Evolutionary conservation across 2,113 vertebrate genomes (phyloP).

Genomic region (Ranitomeya variabilis): DNA sequence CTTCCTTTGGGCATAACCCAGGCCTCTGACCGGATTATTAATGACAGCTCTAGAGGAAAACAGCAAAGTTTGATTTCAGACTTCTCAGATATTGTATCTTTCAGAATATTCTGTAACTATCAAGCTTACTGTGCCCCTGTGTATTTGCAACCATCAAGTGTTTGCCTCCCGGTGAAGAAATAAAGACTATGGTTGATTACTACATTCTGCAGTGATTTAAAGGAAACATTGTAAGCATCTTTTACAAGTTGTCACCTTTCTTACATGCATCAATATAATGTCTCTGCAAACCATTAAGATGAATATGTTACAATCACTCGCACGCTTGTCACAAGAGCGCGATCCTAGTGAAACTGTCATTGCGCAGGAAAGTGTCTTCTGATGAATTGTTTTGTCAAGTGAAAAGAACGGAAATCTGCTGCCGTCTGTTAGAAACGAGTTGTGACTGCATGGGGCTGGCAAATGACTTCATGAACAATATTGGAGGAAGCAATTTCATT

Average conservation of each 20-base stretch:
- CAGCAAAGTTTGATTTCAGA: no score
- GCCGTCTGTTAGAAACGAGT: conserved; percentile 26
- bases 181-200: neutral
- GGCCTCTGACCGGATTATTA: no score
- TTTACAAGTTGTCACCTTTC: neutral
- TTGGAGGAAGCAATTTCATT: conserved; percentile 25
- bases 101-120: no score
- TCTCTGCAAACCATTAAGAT: neutral
- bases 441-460: conserved; percentile 1
- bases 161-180: no score
- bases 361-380: conserved; percentile 25
- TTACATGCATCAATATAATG: neutral
- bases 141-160: no score
- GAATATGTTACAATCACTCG: conserved; percentile 3
- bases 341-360: conserved; percentile 26
- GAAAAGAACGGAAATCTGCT: conserved; percentile 28
- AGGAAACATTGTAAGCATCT: neutral
- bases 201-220: neutral
- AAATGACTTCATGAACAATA: conserved; percentile 1
- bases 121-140: no score
- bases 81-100: no score
- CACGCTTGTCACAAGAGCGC: neutral
- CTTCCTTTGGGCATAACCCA: no score
- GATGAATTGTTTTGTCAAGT: conserved; percentile 37
- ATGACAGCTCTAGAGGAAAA: no score